phyloP scores from a whole-genome alignment of 2,888 invertebrate species.

The Polydrusus tereticollis region DNA sequence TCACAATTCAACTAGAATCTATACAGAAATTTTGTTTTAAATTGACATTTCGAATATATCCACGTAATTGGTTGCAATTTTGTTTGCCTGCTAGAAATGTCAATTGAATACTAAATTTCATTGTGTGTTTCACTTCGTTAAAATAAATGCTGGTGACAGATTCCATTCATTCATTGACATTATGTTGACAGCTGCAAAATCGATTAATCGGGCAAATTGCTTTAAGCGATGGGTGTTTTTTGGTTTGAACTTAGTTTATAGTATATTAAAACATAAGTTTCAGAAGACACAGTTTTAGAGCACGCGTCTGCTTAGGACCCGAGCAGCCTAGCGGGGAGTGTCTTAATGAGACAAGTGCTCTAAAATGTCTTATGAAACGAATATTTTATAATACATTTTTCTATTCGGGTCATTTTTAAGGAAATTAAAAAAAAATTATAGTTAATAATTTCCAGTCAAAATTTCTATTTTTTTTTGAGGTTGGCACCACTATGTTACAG shows the following conservation, averaged over 20 bases:
- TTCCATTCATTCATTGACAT: neutral
- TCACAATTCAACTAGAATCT: neutral
- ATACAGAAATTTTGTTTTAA: neutral
- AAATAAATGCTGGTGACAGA: neutral
- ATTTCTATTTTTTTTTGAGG: no score
- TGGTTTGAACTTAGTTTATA: neutral
- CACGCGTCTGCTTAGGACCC: no score
- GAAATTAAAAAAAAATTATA: no score
- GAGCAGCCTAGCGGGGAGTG: no score
- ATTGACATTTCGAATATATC: neutral
- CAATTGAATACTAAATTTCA: slow-evolving; percentile 1
- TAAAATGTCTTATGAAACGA: no score
- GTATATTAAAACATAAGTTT: no score
- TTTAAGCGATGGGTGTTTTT: neutral
- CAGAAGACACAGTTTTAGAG: no score
- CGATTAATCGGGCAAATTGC: neutral
- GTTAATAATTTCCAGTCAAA: no score
- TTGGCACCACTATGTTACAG: no score
- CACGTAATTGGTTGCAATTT: neutral
- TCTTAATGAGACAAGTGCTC: no score
- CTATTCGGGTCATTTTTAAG: no score
- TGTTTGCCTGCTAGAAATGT: neutral
- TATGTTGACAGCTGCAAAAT: neutral
- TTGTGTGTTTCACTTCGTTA: neutral
- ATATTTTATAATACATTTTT: no score